Evolutionary conservation across 2,113 vertebrate species (phyloP), one percentile per base, ranked within the genome.

Genomic region (Pelecanus crispus): DNA sequence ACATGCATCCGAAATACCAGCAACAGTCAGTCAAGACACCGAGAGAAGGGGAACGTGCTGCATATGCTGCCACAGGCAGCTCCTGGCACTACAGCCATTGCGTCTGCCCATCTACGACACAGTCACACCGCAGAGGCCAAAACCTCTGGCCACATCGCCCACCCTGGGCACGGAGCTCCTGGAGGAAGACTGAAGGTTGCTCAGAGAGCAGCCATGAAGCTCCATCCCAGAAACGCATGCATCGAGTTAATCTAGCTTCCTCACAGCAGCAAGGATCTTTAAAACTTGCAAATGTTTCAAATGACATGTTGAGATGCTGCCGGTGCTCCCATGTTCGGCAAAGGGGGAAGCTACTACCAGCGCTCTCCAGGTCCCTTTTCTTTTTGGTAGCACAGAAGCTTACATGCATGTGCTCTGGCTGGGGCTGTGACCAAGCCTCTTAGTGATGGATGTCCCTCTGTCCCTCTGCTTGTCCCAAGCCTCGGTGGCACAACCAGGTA

Each of bases 1-100:
- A 81, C 80, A 17, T 0, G 2, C 53, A 68, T 12, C n/a, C 0
- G 0, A 50, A 84, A 52, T 4, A 63, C 34, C 4, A 0, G 83
- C 0, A 11, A 62, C 75, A 90, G 78, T 2, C 78, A 87, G 53
- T 25, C 17, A 32, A 49, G 71, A 56, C 50, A 38, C 28, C 0
- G 3, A 83, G 65, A 59, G 63, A 87, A 87, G 42, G 25, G n/a
- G 31, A 95, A 78, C 2, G 2, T n/a, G 55, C 13, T 50, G 59
- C 92, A 89, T 55, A 40, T 28, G 75, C 50, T 95, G 91, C 52
- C 72, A n/a, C 59, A 84, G 73, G 73, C 56, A 84, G 77, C 50
- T 91, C 65, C 77, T 36, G 45, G 85, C 73, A 93, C 68, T 13
- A 7, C 38, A 71, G 50, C 45, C 47, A 11, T 40, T 26, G 50